Evolutionary conservation across 2,888 invertebrate genomes (phyloP).

Genomic region (Synergus laeviventris): DNA sequence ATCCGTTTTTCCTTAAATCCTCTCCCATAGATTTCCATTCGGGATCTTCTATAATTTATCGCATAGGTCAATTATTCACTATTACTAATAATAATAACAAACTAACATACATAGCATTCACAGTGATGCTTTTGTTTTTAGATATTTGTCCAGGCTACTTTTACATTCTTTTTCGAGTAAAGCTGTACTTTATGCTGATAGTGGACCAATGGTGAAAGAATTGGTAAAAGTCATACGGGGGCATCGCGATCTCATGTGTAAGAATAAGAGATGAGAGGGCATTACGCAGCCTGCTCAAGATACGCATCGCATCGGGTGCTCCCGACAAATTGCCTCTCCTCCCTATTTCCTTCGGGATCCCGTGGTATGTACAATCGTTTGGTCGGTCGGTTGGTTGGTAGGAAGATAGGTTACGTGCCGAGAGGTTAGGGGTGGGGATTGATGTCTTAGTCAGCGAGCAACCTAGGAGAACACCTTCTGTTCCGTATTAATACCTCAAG

Average conservation of each 20-base stretch:
- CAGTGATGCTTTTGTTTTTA: too few relatives aligned
- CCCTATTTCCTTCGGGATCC: slow-evolving; percentile 53
- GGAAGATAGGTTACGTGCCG: slow-evolving; percentile 58
- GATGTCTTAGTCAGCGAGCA: slow-evolving; percentile 68
- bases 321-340: slow-evolving; percentile 69
- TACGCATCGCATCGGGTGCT: slow-evolving; percentile 68
- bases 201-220: slow-evolving; percentile 37
- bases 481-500: not conserved
- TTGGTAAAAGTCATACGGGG: slow-evolving; percentile 2
- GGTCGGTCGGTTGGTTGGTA: slow-evolving; percentile 55
- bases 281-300: slow-evolving; percentile 68
- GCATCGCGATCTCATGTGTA: slow-evolving; percentile 57
- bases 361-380: slow-evolving; percentile 54
- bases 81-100: too few relatives aligned
- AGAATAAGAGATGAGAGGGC: slow-evolving; percentile 66
- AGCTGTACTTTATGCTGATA: slow-evolving; percentile 2
- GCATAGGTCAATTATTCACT: too few relatives aligned
- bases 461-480: slow-evolving; percentile 44
- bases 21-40: too few relatives aligned
- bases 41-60: too few relatives aligned
- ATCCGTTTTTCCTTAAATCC: slow-evolving; percentile 26
- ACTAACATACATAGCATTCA: too few relatives aligned
- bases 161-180: not conserved
- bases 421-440: slow-evolving; percentile 60
- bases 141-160: not conserved